phyloP scores from a whole-genome alignment of 2,113 vertebrate genomes.

The Notothenia coriiceps region DNA sequence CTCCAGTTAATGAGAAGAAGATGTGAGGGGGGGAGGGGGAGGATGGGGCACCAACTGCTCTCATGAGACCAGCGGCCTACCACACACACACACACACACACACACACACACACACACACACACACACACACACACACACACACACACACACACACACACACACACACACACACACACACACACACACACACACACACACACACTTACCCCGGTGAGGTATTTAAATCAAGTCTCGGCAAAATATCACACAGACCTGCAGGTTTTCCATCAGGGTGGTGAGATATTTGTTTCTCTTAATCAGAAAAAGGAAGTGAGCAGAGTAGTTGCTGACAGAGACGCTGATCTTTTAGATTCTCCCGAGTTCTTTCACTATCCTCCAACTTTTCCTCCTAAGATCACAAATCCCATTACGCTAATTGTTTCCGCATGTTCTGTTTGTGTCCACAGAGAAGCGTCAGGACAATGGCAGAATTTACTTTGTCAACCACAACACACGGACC shows the following conservation, averaged over 20 bases:
- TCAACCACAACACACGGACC: slow-evolving; percentile 98
- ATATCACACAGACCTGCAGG: slow-evolving; percentile 72
- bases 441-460: slow-evolving; percentile 96
- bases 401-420: background rate
- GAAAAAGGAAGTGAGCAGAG: background rate
- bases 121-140: slow-evolving; percentile 21
- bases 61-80: slow-evolving; percentile 8
- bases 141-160: slow-evolving; percentile 19
- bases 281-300: slow-evolving; percentile 4
- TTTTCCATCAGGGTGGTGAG: slow-evolving; percentile 61
- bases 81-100: slow-evolving; percentile 7
- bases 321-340: background rate
- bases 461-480: slow-evolving; percentile 97
- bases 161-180: too few relatives aligned
- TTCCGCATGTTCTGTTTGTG: background rate
- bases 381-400: background rate
- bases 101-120: slow-evolving; percentile 29
- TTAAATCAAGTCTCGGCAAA: slow-evolving; percentile 63
- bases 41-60: slow-evolving; percentile 50
- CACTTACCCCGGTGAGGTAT: slow-evolving; percentile 52
- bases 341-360: background rate
- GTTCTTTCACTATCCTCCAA: background rate
- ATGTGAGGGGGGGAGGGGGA: slow-evolving; percentile 68
- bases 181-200: background rate
- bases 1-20: slow-evolving; percentile 85